Conservation (phyloP, 2,113 vertebrate genomes). For the Hipposideros armiger region DNA sequence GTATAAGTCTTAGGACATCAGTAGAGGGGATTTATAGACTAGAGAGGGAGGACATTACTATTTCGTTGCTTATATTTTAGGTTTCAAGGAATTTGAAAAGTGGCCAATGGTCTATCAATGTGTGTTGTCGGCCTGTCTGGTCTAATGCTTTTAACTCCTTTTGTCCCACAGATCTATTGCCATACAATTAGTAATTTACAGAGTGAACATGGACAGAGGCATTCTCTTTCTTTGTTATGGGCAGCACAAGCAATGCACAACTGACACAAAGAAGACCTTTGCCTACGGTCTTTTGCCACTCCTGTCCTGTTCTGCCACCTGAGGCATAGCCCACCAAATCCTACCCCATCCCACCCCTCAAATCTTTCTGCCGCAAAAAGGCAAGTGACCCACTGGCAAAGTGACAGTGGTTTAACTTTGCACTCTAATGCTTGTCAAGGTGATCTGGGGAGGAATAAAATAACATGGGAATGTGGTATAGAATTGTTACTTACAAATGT, state of each 20-base stretch:
- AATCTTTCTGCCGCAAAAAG: background rate
- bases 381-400: background rate
- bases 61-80: conserved; percentile 49
- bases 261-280: conserved; percentile 13
- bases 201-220: conserved; percentile 7
- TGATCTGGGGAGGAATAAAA: background rate
- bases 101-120: background rate
- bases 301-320: background rate
- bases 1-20: background rate
- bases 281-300: background rate
- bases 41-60: background rate
- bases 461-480: background rate
- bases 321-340: background rate
- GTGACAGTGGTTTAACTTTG: conserved; percentile 4
- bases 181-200: background rate
- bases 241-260: background rate
- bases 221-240: background rate
- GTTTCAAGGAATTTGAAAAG: conserved; percentile 67
- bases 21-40: background rate
- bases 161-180: conserved; percentile 34
- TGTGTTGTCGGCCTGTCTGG: conserved; percentile 2
- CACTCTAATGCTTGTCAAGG: background rate
- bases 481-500: conserved; percentile 19
- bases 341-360: background rate
- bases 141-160: conserved; percentile 46